Conservation (phyloP, 1,140 invertebrate species). For the Octopus sinensis region DNA sequence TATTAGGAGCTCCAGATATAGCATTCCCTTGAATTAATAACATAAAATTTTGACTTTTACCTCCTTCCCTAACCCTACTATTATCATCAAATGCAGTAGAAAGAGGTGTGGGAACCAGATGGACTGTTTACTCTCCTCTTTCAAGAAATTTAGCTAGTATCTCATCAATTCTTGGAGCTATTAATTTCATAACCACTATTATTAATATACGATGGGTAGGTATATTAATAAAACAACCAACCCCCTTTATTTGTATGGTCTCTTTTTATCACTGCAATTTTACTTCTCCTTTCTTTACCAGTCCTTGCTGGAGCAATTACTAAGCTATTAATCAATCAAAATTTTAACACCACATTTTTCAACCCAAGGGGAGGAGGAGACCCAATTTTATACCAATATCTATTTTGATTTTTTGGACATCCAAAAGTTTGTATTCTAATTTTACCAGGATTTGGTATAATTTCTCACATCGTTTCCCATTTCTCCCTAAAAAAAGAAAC, state of each 20-base stretch:
- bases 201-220: conserved; percentile 52
- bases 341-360: conserved; percentile 72
- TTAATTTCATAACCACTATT: conserved; percentile 65
- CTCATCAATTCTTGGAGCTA: conserved; percentile 68
- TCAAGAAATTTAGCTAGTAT: conserved; percentile 52
- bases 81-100: background rate
- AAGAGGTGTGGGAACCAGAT: conserved; percentile 2
- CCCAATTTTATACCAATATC: conserved; percentile 72
- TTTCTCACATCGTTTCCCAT: conserved; percentile 33
- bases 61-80: conserved; percentile 3
- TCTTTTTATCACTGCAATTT: conserved; percentile 67
- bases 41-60: background rate
- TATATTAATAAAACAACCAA: conserved; percentile 58
- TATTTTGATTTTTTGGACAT: conserved; percentile 79
- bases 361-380: conserved; percentile 68
- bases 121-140: background rate
- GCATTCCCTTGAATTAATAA: conserved; percentile 1
- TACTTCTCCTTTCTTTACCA: conserved; percentile 67
- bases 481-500: conserved; percentile 32
- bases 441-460: conserved; percentile 58
- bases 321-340: conserved; percentile 70
- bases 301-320: conserved; percentile 73
- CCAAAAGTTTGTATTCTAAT: conserved; percentile 75
- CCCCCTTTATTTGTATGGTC: conserved; percentile 66
- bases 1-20: conserved; percentile 7